Evolutionary conservation across 92 coral and sea anemone genomes (phyloP).

Genomic region (Plumapathes pennacea): DNA sequence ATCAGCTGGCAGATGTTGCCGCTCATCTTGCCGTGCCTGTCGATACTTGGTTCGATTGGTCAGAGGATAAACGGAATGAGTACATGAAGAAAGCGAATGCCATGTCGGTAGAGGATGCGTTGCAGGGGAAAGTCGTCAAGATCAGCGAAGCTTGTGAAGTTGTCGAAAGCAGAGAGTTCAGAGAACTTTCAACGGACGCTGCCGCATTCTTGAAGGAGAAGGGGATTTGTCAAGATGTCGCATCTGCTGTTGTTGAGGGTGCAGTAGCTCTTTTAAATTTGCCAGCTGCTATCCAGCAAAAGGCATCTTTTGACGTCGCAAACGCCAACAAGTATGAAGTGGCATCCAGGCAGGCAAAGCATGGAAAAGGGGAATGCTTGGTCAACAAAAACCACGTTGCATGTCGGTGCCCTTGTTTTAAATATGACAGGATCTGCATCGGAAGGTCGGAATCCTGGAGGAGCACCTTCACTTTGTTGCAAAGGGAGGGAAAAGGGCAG

Average conservation of each 20-base stretch:
- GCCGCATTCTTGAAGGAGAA: conserved; percentile 43
- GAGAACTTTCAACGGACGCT: conserved; percentile 44
- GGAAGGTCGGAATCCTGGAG: conserved; percentile 64
- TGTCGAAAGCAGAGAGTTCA: conserved; percentile 30
- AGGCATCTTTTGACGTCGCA: conserved; percentile 30
- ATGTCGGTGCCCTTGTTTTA: conserved; percentile 56
- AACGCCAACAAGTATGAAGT: conserved; percentile 50
- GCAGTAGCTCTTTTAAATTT: conserved; percentile 35
- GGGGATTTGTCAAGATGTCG: conserved; percentile 24
- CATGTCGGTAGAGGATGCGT: conserved; percentile 43
- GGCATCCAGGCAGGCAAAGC: conserved; percentile 46
- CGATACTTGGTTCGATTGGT: conserved; percentile 52
- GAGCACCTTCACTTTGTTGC: conserved; percentile 45
- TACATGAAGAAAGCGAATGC: conserved; percentile 40
- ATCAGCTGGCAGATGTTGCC: conserved; percentile 46
- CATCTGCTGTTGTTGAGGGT: conserved; percentile 30
- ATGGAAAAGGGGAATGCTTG: conserved; percentile 38
- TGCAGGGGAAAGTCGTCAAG: conserved; percentile 28
- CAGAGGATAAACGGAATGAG: conserved; percentile 40
- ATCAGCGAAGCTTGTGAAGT: conserved; percentile 29
- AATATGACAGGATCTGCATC: conserved; percentile 56
- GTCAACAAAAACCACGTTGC: conserved; percentile 50
- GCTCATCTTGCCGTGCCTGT: conserved; percentile 57
- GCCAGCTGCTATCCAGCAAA: conserved; percentile 54
- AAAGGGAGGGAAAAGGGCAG: conserved; percentile 35